Evolutionary conservation across 1,140 invertebrate genomes (phyloP).

Genomic region (Stenopsyche tienmushanensis): DNA sequence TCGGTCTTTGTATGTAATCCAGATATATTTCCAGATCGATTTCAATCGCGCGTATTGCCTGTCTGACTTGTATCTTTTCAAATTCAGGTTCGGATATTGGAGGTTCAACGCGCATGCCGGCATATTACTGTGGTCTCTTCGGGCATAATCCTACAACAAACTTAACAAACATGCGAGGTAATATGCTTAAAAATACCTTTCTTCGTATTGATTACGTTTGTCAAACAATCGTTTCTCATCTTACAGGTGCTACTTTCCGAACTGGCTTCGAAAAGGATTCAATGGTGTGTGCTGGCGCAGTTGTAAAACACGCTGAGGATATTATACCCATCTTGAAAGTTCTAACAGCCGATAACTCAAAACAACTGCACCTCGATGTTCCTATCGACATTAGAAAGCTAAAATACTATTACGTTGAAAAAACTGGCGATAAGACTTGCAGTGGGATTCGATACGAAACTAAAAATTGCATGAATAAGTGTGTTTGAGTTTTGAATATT

Average conservation of each 20-base stretch:
- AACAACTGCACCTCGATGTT: conserved; percentile 45
- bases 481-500: conserved; percentile 25
- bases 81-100: conserved; percentile 89
- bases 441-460: conserved; percentile 72
- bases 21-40: too few relatives aligned
- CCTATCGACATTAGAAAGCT: conserved; percentile 55
- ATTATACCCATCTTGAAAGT: conserved; percentile 69
- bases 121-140: conserved; percentile 93
- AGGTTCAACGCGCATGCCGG: conserved; percentile 91
- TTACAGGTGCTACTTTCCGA: conserved; percentile 61
- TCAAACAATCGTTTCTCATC: too few relatives aligned
- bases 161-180: conserved; percentile 56
- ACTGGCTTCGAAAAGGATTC: conserved; percentile 55
- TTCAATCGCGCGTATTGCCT: too few relatives aligned
- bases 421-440: conserved; percentile 64
- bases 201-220: too few relatives aligned
- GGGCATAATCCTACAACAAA: conserved; percentile 86
- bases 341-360: conserved; percentile 56
- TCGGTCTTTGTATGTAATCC: conserved; percentile 76
- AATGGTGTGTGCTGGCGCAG: conserved; percentile 74
- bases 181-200: too few relatives aligned
- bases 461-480: conserved; percentile 61
- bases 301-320: conserved; percentile 76
- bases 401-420: conserved; percentile 77
- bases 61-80: too few relatives aligned